Percentiles rank a stretch among this genome's conserved stretches.
Conservation (phyloP, 2,888 invertebrate species). For the Malthinus flaveolus region DNA sequence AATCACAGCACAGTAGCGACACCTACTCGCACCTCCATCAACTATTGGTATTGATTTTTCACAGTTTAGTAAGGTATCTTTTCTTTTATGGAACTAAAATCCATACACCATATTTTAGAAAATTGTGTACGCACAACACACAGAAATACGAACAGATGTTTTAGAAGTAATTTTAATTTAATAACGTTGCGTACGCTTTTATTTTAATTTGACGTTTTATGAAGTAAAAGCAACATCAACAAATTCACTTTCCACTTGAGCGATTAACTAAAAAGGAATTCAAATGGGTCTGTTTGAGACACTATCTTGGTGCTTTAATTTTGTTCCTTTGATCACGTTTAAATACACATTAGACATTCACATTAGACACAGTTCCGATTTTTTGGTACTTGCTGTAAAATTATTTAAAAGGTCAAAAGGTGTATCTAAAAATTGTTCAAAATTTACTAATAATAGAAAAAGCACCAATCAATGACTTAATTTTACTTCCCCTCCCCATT, state of each 20-base stretch:
- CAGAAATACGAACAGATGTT: background rate
- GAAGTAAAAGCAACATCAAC: slow-evolving; percentile 49
- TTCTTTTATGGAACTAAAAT: too few relatives aligned
- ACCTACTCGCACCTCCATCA: too few relatives aligned
- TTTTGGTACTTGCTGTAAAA: background rate
- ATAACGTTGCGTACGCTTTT: background rate
- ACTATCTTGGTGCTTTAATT: slow-evolving; percentile 15
- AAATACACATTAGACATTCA: background rate
- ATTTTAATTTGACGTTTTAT: slow-evolving; percentile 4
- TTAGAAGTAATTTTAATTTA: background rate
- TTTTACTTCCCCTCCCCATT: too few relatives aligned
- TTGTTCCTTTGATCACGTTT: slow-evolving; percentile 21
- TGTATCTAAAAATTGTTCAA: too few relatives aligned
- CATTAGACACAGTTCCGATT: background rate
- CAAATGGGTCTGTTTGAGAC: slow-evolving; percentile 29
- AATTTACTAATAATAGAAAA: too few relatives aligned
- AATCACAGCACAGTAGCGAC: too few relatives aligned
- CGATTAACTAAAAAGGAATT: slow-evolving; percentile 48
- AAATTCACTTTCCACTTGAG: slow-evolving; percentile 51
- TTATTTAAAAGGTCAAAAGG: too few relatives aligned
- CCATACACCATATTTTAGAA: background rate
- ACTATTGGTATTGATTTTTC: too few relatives aligned
- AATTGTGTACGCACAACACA: background rate
- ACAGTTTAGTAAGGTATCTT: too few relatives aligned
- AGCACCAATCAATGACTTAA: too few relatives aligned